phyloP scores from a whole-genome alignment of 1,140 invertebrate genomes.

The Mesaphorura yosii region DNA sequence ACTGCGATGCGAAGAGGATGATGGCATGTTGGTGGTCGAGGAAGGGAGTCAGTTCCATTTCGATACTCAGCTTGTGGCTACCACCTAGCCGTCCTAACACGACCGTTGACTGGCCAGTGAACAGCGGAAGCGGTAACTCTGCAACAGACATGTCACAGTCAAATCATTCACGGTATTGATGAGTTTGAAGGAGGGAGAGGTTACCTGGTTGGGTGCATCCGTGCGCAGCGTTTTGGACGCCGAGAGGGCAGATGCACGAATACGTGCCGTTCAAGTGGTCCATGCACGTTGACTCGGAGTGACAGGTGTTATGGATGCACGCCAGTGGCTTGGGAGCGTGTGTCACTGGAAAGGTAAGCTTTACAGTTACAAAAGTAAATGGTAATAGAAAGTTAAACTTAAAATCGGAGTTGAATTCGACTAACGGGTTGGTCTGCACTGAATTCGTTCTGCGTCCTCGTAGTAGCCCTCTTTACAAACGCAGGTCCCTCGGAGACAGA shows the following conservation, averaged over 20 bases:
- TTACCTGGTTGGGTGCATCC: conserved; percentile 12
- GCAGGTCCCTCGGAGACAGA: conserved; percentile 58
- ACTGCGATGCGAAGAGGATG: conserved; percentile 77
- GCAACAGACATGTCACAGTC: conserved; percentile 24
- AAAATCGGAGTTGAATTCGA: neutral
- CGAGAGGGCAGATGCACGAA: conserved; percentile 24
- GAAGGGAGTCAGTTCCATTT: conserved; percentile 76
- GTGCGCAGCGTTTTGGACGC: neutral
- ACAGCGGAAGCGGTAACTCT: conserved; percentile 56
- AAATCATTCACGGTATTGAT: neutral
- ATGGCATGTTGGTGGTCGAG: conserved; percentile 60
- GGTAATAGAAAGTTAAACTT: neutral
- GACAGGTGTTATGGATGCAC: conserved; percentile 3
- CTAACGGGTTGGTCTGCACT: conserved; percentile 26
- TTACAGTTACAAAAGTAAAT: neutral
- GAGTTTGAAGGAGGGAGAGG: neutral
- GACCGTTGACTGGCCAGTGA: conserved; percentile 58
- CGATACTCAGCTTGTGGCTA: conserved; percentile 72
- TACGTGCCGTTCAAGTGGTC: conserved; percentile 22
- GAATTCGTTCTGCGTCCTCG: conserved; percentile 20
- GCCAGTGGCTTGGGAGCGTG: neutral
- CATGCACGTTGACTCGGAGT: conserved; percentile 16
- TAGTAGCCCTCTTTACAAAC: conserved; percentile 29
- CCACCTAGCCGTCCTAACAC: conserved; percentile 62
- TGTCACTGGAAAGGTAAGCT: no score